These are phyloP conservation scores for Campoplex nolae DNA, from an alignment of 2,888 invertebrate species.

Conservation along the genomic window DNA sequence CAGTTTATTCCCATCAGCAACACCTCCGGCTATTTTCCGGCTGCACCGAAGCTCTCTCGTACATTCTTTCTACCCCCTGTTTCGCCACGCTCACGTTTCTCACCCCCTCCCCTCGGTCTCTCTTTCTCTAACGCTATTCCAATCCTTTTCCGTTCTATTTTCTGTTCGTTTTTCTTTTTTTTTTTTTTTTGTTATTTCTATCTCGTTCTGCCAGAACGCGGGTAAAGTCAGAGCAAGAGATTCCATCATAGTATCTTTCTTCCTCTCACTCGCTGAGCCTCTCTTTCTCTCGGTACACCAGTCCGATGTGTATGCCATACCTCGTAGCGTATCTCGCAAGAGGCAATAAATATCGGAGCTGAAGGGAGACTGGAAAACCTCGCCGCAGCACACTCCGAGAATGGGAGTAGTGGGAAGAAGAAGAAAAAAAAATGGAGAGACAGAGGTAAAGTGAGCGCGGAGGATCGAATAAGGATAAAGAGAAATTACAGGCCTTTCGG, in stretches of 20 bases:
- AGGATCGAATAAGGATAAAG: constrained; percentile 76
- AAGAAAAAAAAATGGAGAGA: constrained; percentile 33
- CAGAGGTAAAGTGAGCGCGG: constrained; percentile 55
- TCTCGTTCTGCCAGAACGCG: constrained; percentile 26
- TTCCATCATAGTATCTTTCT: constrained; percentile 67
- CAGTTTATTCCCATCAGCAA: constrained; percentile 70
- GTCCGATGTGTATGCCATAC: constrained; percentile 32
- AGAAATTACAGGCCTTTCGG: constrained; percentile 78
- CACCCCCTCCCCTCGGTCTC: constrained; percentile 5
- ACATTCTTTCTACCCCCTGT: constrained; percentile 52
- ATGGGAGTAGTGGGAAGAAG: constrained; percentile 12
- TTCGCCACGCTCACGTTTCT: constrained; percentile 45
- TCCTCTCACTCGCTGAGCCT: constrained; percentile 41
- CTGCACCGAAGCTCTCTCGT: constrained; percentile 60
- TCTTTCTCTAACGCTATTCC: constrained; percentile 55
- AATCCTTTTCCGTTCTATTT: constrained; percentile 14
- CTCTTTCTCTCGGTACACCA: constrained; percentile 28
- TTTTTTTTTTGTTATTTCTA: constrained; percentile 22
- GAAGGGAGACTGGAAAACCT: constrained; percentile 67
- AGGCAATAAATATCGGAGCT: constrained; percentile 74
- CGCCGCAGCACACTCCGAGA: constrained; percentile 49
- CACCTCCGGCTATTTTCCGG: constrained; percentile 70
- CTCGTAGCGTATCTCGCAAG: constrained; percentile 56
- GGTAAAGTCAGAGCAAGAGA: constrained; percentile 53
- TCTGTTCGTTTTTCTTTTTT: constrained; percentile 11